Base-by-base conservation (phyloP, 1,140 invertebrate genomes). In the Anadara kagoshimensis region DNA sequence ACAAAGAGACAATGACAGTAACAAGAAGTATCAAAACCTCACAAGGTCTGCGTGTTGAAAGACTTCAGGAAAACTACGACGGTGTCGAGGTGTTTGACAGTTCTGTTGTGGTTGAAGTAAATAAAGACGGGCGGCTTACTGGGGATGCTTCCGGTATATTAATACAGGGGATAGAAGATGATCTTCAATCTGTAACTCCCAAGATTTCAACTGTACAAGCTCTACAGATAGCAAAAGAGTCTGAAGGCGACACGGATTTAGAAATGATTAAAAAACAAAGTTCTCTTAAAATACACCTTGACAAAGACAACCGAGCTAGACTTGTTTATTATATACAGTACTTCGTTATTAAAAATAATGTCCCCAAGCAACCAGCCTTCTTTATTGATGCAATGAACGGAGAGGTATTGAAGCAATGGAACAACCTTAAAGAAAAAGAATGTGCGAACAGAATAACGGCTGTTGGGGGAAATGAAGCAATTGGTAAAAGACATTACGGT, bases 41-140 rank as follows among this genome's bases (percentile, higher is more conserved):
- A 5, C 69, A 78, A 43, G 76, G 69, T 14, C 70, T 76, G 18
- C 51, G 41, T 5, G 22, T 76, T 5, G 54, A 59, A 14, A 29
- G 64, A 26, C 70, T 73, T 44, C 68, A 63, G 14, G 79, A 81
- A 68, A 77, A 54, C 0, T 81, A 58, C 49, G 65, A 73, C 41
- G 77, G 75, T 18, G 53, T 73, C 24, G 69, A 69, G 14, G 65
- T 75, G 7, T 65, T 63, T 20, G 72, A 64, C 41, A 59, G 54
- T 8, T 59, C 36, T 14, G 62, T 68, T 12, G 44, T 70, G 0
- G 62, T 66, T 7, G 75, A 71, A 43, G 62, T 29, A n/a, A 73
- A 71, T 41, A 63, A 29, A n/a, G 49, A 36, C 22, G 61, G 59
- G n/a, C 41, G 8, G 11, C 78, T 53, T 36, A 73, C 75, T 16